A percentile compares a stretch with the other conserved stretches of the same genome.
Conservation (phyloP, 2,113 vertebrate genomes). For the Heloderma charlesbogerti region DNA sequence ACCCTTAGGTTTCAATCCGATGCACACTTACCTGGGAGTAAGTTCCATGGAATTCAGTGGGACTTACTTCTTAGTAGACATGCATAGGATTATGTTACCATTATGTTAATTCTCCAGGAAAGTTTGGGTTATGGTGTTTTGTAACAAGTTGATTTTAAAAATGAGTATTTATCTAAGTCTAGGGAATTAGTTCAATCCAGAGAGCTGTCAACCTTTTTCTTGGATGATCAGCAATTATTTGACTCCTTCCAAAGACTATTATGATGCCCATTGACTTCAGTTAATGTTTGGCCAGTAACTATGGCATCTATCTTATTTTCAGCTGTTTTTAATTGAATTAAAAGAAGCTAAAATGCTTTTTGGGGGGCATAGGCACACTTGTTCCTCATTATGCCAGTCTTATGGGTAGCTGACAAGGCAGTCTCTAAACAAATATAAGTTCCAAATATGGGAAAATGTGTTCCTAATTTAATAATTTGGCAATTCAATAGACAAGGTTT, state of each 20-base stretch:
- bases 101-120: background rate
- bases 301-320: slow-evolving; percentile 20
- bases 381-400: background rate
- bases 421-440: fast-evolving
- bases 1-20: too few species aligned
- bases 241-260: background rate
- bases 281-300: slow-evolving; percentile 45
- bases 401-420: slow-evolving; percentile 49
- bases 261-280: slow-evolving; percentile 17
- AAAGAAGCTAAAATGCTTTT: slow-evolving; percentile 18
- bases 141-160: background rate
- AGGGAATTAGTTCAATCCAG: background rate
- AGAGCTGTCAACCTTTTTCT: background rate
- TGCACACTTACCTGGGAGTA: too few species aligned
- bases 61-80: too few species aligned
- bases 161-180: background rate
- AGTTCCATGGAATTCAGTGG: too few species aligned
- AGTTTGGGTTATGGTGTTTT: background rate
- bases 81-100: too few species aligned
- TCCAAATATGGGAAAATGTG: background rate
- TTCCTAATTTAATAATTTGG: background rate
- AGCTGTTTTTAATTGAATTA: slow-evolving; percentile 57
- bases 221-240: background rate
- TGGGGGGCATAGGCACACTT: slow-evolving; percentile 8
- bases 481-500: background rate